Base-by-base conservation (phyloP, 2,113 vertebrate genomes). In the Scytalopus superciliaris region DNA sequence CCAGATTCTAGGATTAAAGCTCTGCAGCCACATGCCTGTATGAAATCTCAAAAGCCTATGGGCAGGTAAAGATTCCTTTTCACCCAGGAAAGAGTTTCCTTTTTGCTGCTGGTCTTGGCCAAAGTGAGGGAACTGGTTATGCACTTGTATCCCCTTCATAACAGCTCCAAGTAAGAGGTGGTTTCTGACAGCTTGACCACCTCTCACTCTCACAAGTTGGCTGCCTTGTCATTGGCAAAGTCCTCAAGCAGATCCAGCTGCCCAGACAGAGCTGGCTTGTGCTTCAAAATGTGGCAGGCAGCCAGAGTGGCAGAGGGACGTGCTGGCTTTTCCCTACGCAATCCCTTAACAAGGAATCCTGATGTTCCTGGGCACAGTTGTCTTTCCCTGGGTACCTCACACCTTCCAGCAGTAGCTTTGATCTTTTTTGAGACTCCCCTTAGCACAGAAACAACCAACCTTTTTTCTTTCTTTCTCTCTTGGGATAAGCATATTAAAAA, bases 171-270 rank as follows among this genome's bases (percentile, higher is more conserved):
- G 52, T 35, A 28, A 53, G 79, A 85, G 78, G 50, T 28, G 50
- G 50, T 52, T 94, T 76, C 82, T 87, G 93, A 96, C 78, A 93
- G 84, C 70, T 50, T 63, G 81, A 91, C 84, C 95, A 80, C 60
- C 87, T 91, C 89, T 95, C 73, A 50, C 39, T 90, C 89, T 60
- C 90, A 30, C 74, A 81, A 66, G 78, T 21, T 97, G 94, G 90
- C 94, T 96, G 93, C 67, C 77, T 89, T 80, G 63, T 68, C 90
- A 75, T 17, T 96, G 96, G 89, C 90, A 90, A 55, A 82, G 85
- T 90, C 83, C 89, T 89, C 83, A 10, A 64, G 89, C 93, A 87
- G 80, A 93, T 91, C 92, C 96, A 92, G 94, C 94, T 95, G 96
- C 90, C 92, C 86, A 94, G 94, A 80, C 87, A 60, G 91, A 88